Percentiles rank a stretch among this genome's conserved stretches.
Evolutionary conservation across 1,140 invertebrate species (phyloP).

Genomic region (Bombus breviceps): DNA sequence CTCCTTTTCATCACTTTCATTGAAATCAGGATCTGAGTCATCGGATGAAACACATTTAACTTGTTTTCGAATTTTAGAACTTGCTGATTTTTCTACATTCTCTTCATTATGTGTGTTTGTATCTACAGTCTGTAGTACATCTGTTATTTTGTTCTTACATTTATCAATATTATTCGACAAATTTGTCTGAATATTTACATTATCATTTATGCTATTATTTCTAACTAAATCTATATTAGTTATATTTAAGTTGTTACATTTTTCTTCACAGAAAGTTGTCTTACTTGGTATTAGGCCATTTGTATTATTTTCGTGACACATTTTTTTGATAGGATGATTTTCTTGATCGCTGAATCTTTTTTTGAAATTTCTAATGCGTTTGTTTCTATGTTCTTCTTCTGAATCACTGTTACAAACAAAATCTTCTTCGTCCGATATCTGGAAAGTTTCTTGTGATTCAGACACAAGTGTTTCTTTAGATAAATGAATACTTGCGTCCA

Average conservation of each 20-base stretch:
- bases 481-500: constrained; percentile 63
- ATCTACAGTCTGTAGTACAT: neutral
- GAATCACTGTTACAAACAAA: constrained; percentile 87
- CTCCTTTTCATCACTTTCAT: neutral
- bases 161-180: neutral
- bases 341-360: constrained; percentile 61
- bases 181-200: neutral
- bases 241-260: neutral
- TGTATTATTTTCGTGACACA: constrained; percentile 30
- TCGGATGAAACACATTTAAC: constrained; percentile 11
- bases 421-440: constrained; percentile 81
- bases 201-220: neutral
- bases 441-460: neutral
- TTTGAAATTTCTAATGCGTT: constrained; percentile 74
- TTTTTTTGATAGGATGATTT: constrained; percentile 54
- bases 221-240: neutral
- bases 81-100: neutral
- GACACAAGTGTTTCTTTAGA: constrained; percentile 41
- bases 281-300: constrained; percentile 12
- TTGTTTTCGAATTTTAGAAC: constrained; percentile 12
- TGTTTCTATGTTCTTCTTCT: constrained; percentile 82
- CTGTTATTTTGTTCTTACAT: neutral
- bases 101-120: neutral
- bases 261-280: neutral
- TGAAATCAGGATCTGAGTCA: constrained; percentile 35